phyloP scores from a whole-genome alignment of 2,888 invertebrate species.

The Sylvicola cinctus region DNA sequence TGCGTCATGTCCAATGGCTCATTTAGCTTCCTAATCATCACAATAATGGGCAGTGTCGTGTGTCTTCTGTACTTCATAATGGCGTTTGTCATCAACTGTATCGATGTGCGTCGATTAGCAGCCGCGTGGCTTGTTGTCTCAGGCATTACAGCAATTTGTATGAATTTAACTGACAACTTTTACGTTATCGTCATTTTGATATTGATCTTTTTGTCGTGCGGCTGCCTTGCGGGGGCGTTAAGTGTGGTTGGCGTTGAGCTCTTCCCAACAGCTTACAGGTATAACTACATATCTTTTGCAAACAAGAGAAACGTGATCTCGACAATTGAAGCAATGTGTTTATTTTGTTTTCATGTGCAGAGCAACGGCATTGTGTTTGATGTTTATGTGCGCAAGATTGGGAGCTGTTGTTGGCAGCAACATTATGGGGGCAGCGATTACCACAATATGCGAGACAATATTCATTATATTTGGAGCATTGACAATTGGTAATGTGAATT shows the following conservation, averaged over 20 bases:
- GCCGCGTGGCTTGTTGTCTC: too few relatives aligned
- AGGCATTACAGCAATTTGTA: not conserved
- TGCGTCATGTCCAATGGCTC: too few relatives aligned
- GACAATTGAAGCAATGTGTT: not conserved
- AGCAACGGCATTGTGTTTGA: slow-evolving; percentile 15
- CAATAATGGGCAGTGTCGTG: too few relatives aligned
- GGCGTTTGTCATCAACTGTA: too few relatives aligned
- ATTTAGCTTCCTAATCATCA: too few relatives aligned
- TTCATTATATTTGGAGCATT: too few relatives aligned
- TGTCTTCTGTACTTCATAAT: too few relatives aligned
- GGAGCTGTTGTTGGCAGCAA: slow-evolving; percentile 43
- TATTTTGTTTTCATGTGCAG: not conserved
- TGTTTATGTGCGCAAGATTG: slow-evolving; percentile 21
- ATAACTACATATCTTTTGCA: too few relatives aligned
- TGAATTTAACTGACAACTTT: not conserved
- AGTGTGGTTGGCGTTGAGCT: not conserved
- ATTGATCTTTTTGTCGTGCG: not conserved
- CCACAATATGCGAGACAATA: too few relatives aligned
- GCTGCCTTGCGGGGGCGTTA: not conserved
- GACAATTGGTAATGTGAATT: too few relatives aligned
- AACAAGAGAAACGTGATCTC: not conserved
- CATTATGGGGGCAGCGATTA: slow-evolving; percentile 14
- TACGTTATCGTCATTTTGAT: not conserved
- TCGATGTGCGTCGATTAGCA: too few relatives aligned
- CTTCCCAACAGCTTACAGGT: not conserved